Percentiles rank a stretch among this genome's conserved stretches.
phyloP scores from a whole-genome alignment of 2,797 vertebrate genomes.

The Lagocephalus sceleratus region DNA sequence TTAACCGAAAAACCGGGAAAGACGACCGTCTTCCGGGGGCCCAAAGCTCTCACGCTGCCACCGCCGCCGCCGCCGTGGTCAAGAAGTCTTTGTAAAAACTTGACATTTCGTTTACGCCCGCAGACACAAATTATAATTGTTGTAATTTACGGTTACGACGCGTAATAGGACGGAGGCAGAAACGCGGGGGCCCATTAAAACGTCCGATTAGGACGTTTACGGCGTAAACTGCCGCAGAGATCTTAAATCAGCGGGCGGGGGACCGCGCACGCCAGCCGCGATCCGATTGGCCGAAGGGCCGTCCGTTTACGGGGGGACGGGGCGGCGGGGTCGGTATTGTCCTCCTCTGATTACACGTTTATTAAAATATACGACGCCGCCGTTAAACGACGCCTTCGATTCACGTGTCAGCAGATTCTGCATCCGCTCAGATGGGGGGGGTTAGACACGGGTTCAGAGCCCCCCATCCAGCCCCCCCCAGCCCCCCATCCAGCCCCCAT shows the following conservation, averaged over 20 bases:
- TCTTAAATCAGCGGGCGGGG: conserved; percentile 58
- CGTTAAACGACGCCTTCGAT: background rate
- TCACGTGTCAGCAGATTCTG: background rate
- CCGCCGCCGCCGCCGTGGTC: too few relatives aligned
- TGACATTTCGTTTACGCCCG: conserved; percentile 57
- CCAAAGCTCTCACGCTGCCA: too few relatives aligned
- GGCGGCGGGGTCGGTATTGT: conserved; percentile 17
- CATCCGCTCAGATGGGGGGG: too few relatives aligned
- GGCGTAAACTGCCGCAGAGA: conserved; percentile 53
- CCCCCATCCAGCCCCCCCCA: too few relatives aligned
- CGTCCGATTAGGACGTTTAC: conserved; percentile 60
- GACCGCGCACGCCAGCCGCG: conserved; percentile 20
- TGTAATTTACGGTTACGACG: conserved; percentile 65
- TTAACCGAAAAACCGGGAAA: too few relatives aligned
- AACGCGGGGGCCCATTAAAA: conserved; percentile 57
- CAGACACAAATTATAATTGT: conserved; percentile 63
- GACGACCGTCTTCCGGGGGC: too few relatives aligned
- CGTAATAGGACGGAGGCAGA: conserved; percentile 49
- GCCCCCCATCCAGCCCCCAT: too few relatives aligned
- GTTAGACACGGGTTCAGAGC: too few relatives aligned
- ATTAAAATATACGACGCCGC: background rate
- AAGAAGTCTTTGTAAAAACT: background rate
- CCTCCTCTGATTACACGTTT: conserved; percentile 21
- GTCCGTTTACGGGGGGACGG: conserved; percentile 45
- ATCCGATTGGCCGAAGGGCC: conserved; percentile 43